phyloP scores from a whole-genome alignment of 2,797 vertebrate species.

The Anguilla anguilla region DNA sequence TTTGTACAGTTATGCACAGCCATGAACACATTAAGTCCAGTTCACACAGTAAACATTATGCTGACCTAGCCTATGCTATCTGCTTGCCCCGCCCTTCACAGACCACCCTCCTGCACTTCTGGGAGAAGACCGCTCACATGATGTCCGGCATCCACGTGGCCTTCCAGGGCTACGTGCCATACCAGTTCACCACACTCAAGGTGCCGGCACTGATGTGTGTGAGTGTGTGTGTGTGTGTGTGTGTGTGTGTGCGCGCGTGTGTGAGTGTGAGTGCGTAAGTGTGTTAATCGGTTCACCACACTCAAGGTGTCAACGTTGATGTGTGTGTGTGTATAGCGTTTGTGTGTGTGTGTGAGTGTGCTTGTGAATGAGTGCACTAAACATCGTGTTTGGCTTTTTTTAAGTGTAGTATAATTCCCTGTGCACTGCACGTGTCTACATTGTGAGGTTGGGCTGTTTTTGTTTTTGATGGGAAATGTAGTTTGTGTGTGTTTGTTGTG shows the following conservation, averaged over 20 bases:
- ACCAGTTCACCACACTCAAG: constrained; percentile 79
- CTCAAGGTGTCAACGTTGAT: too few relatives aligned
- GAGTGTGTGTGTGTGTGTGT: neutral
- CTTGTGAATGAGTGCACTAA: neutral
- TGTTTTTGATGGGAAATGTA: neutral
- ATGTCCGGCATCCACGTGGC: constrained; percentile 75
- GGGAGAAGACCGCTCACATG: constrained; percentile 79
- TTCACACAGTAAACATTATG: too few relatives aligned
- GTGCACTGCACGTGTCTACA: neutral
- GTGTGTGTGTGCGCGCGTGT: constrained; percentile 15
- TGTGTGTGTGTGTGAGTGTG: neutral
- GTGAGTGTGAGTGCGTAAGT: neutral
- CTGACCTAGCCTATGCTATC: neutral
- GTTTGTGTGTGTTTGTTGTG: neutral
- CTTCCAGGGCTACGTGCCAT: constrained; percentile 68
- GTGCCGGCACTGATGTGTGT: constrained; percentile 46
- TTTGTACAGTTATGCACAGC: too few relatives aligned
- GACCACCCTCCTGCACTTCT: constrained; percentile 81
- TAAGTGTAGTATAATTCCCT: neutral
- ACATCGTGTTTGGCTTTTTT: neutral
- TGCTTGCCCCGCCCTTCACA: constrained; percentile 52
- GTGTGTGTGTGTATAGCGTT: neutral
- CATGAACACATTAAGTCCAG: too few relatives aligned
- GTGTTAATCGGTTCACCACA: too few relatives aligned
- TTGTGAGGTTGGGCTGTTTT: neutral